phyloP scores from a whole-genome alignment of 2,888 invertebrate species.

The Plagodis dolabraria region DNA sequence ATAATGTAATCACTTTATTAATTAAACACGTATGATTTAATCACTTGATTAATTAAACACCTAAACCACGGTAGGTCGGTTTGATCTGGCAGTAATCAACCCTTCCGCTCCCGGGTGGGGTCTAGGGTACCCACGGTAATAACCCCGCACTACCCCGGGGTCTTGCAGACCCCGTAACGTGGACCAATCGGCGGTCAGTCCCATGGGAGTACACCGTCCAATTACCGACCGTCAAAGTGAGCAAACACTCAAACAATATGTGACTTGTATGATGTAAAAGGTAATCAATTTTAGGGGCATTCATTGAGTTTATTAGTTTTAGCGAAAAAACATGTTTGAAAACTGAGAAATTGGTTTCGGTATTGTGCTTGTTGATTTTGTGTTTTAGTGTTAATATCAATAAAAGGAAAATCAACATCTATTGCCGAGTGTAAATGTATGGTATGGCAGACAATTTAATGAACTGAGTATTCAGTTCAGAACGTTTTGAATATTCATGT shows the following conservation, averaged over 20 bases:
- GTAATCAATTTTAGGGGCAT: slow-evolving; percentile 22
- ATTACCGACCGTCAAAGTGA: slow-evolving; percentile 33
- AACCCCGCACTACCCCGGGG: slow-evolving; percentile 17
- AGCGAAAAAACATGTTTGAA: slow-evolving; percentile 48
- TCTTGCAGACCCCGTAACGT: slow-evolving; percentile 25
- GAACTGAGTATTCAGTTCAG: no score
- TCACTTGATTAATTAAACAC: slow-evolving; percentile 19
- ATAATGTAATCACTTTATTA: no score
- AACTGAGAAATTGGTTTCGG: slow-evolving; percentile 38
- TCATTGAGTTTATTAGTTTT: slow-evolving; percentile 8
- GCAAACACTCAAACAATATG: slow-evolving; percentile 28
- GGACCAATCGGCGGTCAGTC: slow-evolving; percentile 37
- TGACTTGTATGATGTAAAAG: slow-evolving; percentile 4
- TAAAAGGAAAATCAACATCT: no score
- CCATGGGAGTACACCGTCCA: slow-evolving; percentile 47
- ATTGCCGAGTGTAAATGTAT: no score
- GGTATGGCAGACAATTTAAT: no score
- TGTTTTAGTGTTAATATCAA: no score
- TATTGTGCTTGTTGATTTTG: not conserved
- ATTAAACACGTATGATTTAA: slow-evolving; percentile 1
- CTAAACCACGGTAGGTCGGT: slow-evolving; percentile 21
- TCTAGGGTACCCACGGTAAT: slow-evolving; percentile 2
- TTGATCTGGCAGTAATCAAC: slow-evolving; percentile 28
- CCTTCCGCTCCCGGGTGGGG: slow-evolving; percentile 13
- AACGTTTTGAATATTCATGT: no score